phyloP scores from a whole-genome alignment of 2,797 vertebrate genomes.

The Melanotaenia parkinsoni region DNA sequence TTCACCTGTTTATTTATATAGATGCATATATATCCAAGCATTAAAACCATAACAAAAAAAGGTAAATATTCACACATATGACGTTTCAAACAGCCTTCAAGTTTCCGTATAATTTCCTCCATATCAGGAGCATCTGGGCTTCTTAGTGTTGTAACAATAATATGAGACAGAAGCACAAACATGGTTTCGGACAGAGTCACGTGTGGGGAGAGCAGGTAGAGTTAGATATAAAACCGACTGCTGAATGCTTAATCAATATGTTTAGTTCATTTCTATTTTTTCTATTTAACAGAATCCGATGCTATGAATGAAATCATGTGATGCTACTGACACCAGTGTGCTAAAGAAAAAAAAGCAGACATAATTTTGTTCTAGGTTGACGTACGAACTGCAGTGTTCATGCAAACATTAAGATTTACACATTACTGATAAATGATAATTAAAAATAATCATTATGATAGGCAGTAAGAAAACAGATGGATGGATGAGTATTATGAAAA shows the following conservation, averaged over 20 bases:
- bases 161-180: background rate
- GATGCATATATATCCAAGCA: constrained; percentile 44
- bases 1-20: constrained; percentile 70
- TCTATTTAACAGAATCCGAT: background rate
- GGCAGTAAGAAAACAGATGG: too few species aligned
- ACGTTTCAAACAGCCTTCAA: constrained; percentile 19
- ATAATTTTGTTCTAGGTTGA: background rate
- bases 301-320: background rate
- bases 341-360: background rate
- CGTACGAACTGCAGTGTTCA: background rate
- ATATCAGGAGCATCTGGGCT: constrained; percentile 25
- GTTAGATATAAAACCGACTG: too few species aligned
- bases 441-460: too few species aligned
- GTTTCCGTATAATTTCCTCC: constrained; percentile 15
- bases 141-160: constrained; percentile 22
- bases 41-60: constrained; percentile 44
- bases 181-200: background rate
- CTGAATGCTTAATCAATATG: too few species aligned
- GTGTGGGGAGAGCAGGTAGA: too few species aligned
- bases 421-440: background rate
- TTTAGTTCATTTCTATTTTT: too few species aligned
- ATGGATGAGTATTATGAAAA: constrained; percentile 1
- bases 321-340: background rate
- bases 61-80: constrained; percentile 45
- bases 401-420: constrained; percentile 13